A percentile compares a stretch with the other conserved stretches of the same genome.
Evolutionary conservation across 2,888 invertebrate genomes (phyloP).

Genomic region (Agrochola litura): DNA sequence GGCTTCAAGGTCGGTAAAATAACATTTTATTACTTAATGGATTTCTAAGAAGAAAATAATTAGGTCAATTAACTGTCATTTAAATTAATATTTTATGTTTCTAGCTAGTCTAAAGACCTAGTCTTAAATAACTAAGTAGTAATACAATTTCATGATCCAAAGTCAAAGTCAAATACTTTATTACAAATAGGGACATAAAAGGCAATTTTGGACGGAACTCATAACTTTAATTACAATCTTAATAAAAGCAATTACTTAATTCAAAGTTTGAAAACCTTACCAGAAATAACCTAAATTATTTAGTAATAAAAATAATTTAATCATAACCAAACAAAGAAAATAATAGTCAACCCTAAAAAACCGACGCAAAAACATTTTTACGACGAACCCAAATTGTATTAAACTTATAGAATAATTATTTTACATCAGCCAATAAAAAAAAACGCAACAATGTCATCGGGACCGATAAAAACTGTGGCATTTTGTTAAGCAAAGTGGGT

Average conservation of each 20-base stretch:
- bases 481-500: constrained; percentile 52
- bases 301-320: constrained; percentile 6
- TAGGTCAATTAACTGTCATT: background rate
- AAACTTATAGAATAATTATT: constrained; percentile 46
- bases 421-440: constrained; percentile 50
- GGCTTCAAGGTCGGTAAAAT: background rate
- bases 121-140: background rate
- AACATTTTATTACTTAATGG: background rate
- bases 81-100: background rate
- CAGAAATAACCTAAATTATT: background rate
- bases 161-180: too few relatives aligned
- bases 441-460: constrained; percentile 58
- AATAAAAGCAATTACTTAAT: constrained; percentile 5
- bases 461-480: constrained; percentile 49
- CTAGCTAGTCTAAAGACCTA: background rate
- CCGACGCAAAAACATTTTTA: constrained; percentile 31
- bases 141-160: background rate
- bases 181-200: too few relatives aligned
- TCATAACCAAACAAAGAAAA: background rate
- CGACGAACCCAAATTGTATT: constrained; percentile 27
- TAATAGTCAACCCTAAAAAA: constrained; percentile 31
- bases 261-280: background rate
- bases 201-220: too few relatives aligned
- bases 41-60: constrained; percentile 3
- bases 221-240: constrained; percentile 12